A percentile compares a stretch with the other conserved stretches of the same genome.
phyloP scores from a whole-genome alignment of 2,113 vertebrate species.

The Meleagris gallopavo region DNA sequence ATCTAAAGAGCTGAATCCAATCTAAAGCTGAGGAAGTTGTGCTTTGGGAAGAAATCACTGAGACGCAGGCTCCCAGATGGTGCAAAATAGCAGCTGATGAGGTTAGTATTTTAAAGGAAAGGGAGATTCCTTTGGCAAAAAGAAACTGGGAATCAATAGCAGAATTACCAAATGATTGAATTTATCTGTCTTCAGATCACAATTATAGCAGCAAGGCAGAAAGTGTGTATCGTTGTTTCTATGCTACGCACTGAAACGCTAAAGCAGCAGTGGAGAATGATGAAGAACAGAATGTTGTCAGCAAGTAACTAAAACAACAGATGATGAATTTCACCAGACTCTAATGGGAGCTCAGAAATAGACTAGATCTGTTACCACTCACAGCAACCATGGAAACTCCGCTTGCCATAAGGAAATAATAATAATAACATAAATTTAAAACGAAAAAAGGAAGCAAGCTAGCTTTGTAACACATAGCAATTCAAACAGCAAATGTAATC shows the following conservation, averaged over 20 bases:
- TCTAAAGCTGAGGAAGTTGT: not conserved
- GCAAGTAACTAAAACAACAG: not conserved
- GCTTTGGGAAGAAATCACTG: not conserved
- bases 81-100: not conserved
- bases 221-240: not conserved
- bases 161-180: not conserved
- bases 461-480: not conserved
- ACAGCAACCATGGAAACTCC: not conserved
- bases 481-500: not conserved
- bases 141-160: not conserved
- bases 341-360: not conserved
- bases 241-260: not conserved
- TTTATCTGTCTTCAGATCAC: not conserved
- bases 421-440: too few relatives aligned
- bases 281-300: not conserved
- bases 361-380: not conserved
- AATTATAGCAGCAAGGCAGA: not conserved
- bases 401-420: not conserved
- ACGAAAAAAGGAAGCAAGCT: not conserved
- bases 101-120: not conserved
- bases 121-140: not conserved
- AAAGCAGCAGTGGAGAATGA: not conserved
- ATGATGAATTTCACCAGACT: not conserved
- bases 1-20: too few relatives aligned
- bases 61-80: not conserved